Evolutionary conservation across 2,113 vertebrate genomes (phyloP).

Genomic region (Notarius lentiginosus): DNA sequence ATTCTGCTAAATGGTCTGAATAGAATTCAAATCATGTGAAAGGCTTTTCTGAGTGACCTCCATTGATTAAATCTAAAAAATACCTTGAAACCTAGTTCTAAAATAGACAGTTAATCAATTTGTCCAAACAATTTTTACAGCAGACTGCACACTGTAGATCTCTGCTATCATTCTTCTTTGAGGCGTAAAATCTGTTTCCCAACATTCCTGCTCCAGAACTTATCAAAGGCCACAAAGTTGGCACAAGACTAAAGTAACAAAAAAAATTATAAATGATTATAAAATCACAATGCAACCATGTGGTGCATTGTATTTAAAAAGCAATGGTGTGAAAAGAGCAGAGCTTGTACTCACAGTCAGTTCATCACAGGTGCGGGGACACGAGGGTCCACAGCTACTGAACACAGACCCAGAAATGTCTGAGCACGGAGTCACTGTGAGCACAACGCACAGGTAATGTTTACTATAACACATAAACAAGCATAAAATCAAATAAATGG

Average conservation of each 20-base stretch:
- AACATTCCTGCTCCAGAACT: background rate
- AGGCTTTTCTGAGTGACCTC: background rate
- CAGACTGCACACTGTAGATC: background rate
- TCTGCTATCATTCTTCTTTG: background rate
- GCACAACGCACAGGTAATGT: slow-evolving; percentile 33
- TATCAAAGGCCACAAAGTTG: background rate
- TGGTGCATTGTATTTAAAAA: background rate
- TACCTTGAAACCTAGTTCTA: background rate
- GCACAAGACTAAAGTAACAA: background rate
- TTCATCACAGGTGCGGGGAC: slow-evolving; percentile 85
- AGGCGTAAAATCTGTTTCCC: background rate
- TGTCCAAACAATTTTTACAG: background rate
- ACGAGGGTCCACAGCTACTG: slow-evolving; percentile 82
- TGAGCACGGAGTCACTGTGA: slow-evolving; percentile 73
- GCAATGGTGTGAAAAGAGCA: background rate
- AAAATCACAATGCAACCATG: background rate
- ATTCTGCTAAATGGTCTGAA: background rate
- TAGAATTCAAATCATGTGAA: background rate
- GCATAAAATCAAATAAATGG: background rate
- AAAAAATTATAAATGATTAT: background rate
- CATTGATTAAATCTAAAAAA: background rate
- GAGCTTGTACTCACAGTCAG: slow-evolving; percentile 72
- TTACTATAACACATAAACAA: background rate
- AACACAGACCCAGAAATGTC: slow-evolving; percentile 73
- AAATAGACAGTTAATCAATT: background rate